Percentiles rank a stretch among this genome's conserved stretches.
phyloP scores from a whole-genome alignment of 2,113 vertebrate genomes.

The Cottus gobio region DNA sequence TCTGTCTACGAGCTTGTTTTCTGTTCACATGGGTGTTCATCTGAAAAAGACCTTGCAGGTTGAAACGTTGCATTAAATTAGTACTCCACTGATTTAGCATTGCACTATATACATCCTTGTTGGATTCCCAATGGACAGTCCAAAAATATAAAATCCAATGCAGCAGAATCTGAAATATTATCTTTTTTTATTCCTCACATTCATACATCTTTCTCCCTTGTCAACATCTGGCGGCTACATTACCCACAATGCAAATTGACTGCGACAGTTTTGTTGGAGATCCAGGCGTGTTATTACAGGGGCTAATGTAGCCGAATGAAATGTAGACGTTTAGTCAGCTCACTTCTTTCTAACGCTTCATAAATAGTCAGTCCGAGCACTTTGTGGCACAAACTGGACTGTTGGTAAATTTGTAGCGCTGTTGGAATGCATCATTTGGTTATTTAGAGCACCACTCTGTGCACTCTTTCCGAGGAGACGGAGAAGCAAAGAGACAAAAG shows the following conservation, averaged over 20 bases:
- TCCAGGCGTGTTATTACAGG: neutral
- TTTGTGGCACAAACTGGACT: too few species aligned
- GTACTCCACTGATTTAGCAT: neutral
- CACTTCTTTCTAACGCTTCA: neutral
- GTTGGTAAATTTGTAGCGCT: too few species aligned
- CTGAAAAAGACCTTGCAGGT: neutral
- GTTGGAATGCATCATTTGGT: too few species aligned
- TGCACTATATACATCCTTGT: neutral
- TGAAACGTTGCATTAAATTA: neutral
- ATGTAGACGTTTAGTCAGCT: neutral
- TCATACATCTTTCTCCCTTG: neutral
- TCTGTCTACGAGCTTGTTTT: neutral
- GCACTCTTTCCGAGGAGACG: too few species aligned
- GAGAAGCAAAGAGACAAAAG: too few species aligned
- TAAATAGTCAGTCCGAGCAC: neutral
- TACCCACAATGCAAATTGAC: neutral
- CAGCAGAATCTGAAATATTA: neutral
- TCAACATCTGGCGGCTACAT: neutral
- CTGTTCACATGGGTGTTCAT: neutral
- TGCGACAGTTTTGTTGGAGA: neutral
- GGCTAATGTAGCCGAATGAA: neutral
- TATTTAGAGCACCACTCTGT: too few species aligned
- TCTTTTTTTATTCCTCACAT: neutral
- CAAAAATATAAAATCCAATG: neutral
- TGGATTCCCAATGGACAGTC: neutral